Percentiles rank a stretch among this genome's conserved stretches.
These are phyloP conservation scores for Delia radicum DNA, from an alignment of 1,140 invertebrate species.

Conservation along the genomic window DNA sequence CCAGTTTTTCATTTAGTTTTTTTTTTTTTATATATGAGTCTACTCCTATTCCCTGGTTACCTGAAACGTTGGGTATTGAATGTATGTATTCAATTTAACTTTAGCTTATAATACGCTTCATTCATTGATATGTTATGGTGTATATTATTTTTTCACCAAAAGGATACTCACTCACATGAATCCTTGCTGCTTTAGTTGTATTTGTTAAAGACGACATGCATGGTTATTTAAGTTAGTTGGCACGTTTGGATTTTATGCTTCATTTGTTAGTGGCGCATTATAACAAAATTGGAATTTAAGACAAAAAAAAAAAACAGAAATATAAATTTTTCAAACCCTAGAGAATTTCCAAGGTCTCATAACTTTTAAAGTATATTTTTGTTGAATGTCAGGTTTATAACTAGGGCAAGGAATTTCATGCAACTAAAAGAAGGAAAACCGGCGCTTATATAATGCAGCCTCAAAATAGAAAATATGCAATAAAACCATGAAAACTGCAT, in stretches of 20 bases:
- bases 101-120: background rate
- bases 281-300: conserved; percentile 16
- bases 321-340: no score
- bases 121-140: background rate
- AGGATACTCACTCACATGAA: no score
- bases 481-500: no score
- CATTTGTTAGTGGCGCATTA: conserved; percentile 11
- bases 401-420: no score
- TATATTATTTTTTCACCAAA: no score
- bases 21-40: no score
- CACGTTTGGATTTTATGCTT: conserved; percentile 25
- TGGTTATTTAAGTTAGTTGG: background rate
- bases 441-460: no score
- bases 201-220: background rate
- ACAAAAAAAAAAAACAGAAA: background rate
- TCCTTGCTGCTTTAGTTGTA: background rate
- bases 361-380: no score
- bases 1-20: background rate
- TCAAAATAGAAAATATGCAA: no score
- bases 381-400: no score
- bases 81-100: background rate
- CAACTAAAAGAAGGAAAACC: no score
- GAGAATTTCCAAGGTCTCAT: no score
- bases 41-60: background rate
- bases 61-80: background rate